phyloP scores from a whole-genome alignment of 2,113 vertebrate genomes.

The Cnemophilus loriae region DNA sequence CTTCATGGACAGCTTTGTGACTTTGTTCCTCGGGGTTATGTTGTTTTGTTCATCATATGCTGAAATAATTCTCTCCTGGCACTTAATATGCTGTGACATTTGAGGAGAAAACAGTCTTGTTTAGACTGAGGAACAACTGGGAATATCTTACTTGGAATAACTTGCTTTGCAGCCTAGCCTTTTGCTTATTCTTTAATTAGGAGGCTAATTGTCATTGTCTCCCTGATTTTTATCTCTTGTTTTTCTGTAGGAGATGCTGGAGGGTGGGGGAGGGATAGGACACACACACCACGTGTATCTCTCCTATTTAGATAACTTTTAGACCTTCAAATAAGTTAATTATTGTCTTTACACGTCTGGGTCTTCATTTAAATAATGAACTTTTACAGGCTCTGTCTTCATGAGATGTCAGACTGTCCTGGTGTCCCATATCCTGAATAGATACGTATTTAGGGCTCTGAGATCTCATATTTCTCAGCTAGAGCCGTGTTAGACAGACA shows the following conservation, averaged over 20 bases:
- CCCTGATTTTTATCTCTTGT: background rate
- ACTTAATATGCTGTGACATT: constrained; percentile 50
- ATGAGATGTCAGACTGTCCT: background rate
- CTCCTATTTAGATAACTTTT: background rate
- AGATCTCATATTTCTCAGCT: constrained; percentile 12
- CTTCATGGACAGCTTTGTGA: background rate
- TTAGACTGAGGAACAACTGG: background rate
- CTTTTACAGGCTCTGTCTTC: background rate
- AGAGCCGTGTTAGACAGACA: constrained; percentile 25
- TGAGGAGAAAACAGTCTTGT: constrained; percentile 23
- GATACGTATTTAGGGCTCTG: background rate
- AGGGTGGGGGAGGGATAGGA: background rate
- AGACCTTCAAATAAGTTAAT: background rate
- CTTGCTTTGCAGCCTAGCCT: background rate
- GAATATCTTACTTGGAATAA: background rate
- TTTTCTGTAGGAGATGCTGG: background rate
- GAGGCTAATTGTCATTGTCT: background rate
- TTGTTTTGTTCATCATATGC: constrained; percentile 22
- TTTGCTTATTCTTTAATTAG: constrained; percentile 20
- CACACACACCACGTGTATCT: background rate
- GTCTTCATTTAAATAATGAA: background rate
- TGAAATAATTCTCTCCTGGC: constrained; percentile 27
- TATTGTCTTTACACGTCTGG: background rate
- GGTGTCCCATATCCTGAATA: background rate
- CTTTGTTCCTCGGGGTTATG: background rate